Conservation (phyloP, 92 coral and sea anemone species). For the Palythoa grandis region DNA sequence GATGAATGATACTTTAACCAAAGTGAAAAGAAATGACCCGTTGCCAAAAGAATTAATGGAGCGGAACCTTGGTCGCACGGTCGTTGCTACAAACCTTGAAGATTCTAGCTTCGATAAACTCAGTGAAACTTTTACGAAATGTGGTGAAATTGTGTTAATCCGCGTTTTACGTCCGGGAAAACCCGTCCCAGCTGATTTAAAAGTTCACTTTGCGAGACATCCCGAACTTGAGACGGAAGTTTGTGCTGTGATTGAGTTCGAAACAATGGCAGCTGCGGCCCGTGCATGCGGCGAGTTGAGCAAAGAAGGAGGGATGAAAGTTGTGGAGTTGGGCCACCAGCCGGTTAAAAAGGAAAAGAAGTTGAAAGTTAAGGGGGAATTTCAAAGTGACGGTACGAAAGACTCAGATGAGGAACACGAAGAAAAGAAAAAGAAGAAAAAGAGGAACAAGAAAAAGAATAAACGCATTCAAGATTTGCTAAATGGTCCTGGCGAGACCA, state of each 20-base stretch:
- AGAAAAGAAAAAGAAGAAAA: slow-evolving; percentile 72
- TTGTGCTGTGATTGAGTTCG: slow-evolving; percentile 93
- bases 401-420: slow-evolving; percentile 94
- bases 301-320: slow-evolving; percentile 90
- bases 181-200: slow-evolving; percentile 85
- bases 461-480: slow-evolving; percentile 77
- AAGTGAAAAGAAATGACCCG: slow-evolving; percentile 76
- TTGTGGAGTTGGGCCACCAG: slow-evolving; percentile 83
- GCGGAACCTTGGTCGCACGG: slow-evolving; percentile 96
- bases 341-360: slow-evolving; percentile 81
- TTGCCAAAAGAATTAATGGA: slow-evolving; percentile 87
- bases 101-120: slow-evolving; percentile 86
- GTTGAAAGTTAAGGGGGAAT: slow-evolving; percentile 70
- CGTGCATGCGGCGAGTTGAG: slow-evolving; percentile 94
- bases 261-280: slow-evolving; percentile 99
- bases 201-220: slow-evolving; percentile 67
- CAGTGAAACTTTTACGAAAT: slow-evolving; percentile 93
- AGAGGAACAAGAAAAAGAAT: slow-evolving; percentile 81
- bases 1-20: slow-evolving; percentile 85
- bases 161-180: slow-evolving; percentile 95
- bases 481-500: slow-evolving; percentile 79
- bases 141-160: slow-evolving; percentile 92
- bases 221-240: slow-evolving; percentile 85
- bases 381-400: slow-evolving; percentile 72
- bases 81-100: slow-evolving; percentile 80